These are phyloP conservation scores for Galeopterus variegatus DNA, from an alignment of 2,113 vertebrate species.

Conservation along the genomic window DNA sequence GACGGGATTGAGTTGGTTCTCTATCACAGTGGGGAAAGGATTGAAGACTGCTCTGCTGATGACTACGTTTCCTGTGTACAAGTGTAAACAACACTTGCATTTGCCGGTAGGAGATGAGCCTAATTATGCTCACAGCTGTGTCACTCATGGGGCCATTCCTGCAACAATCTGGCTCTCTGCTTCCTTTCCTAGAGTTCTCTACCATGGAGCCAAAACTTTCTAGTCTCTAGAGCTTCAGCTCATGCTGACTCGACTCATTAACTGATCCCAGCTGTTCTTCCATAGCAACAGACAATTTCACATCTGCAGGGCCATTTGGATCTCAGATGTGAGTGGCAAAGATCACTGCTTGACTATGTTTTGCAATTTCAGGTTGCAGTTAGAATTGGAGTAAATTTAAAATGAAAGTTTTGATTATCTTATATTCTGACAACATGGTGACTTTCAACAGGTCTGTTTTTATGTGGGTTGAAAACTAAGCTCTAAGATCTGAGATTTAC, in stretches of 20 bases:
- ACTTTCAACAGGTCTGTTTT: constrained; percentile 39
- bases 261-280: constrained; percentile 67
- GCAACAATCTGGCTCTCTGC: constrained; percentile 44
- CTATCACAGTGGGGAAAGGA: neutral
- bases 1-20: neutral
- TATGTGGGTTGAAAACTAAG: neutral
- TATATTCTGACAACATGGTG: constrained; percentile 45
- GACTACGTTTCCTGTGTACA: neutral
- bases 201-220: constrained; percentile 54
- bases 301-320: constrained; percentile 75
- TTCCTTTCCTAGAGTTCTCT: constrained; percentile 59
- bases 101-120: neutral
- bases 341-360: constrained; percentile 58
- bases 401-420: constrained; percentile 79
- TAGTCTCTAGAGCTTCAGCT: constrained; percentile 52
- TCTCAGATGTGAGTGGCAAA: constrained; percentile 64
- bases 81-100: constrained; percentile 48
- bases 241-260: constrained; percentile 74
- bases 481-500: constrained; percentile 1
- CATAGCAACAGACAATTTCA: constrained; percentile 66
- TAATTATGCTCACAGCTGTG: constrained; percentile 79
- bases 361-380: constrained; percentile 73
- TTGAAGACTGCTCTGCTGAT: constrained; percentile 7
- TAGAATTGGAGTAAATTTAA: constrained; percentile 74
- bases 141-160: constrained; percentile 23